Evolutionary conservation across 2,797 vertebrate genomes (phyloP), one percentile per base, ranked within the genome.

Genomic region (Luscinia megarhynchos): DNA sequence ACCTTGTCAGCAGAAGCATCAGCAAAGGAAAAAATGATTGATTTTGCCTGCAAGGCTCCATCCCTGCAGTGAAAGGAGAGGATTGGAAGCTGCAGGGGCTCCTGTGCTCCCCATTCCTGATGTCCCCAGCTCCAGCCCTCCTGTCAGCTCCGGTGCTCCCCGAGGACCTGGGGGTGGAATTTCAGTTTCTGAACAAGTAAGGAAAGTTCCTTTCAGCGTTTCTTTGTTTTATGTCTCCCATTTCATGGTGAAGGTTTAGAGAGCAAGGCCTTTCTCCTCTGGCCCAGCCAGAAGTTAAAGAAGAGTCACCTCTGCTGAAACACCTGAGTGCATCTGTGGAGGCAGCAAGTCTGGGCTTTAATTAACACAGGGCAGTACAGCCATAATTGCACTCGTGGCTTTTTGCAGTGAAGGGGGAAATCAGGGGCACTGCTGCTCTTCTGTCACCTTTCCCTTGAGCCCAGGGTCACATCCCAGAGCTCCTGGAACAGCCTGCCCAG

Each of bases 91-190:
- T 29, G 32, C 0, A 3, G 53, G 19, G 29, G 4, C 34, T 45
- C 59, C 1, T 69, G n/a, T 13, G 67, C 26, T 41, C 20, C 46
- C 0, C 0, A 0, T 32, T 50, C 32, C 50, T 23, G 14, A 11
- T 30, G 1, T 41, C 34, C 55, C 26, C 72, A 20, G 67, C 75
- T 66, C 67, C 89, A 78, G 80, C 63, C 50, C 22, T 29, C 15
- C 72, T 38, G 22, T 29, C 54, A 67, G 54, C n/a, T 67, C 53
- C 0, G 2, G 22, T 57, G 74, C 15, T 43, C 40, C 77, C 48
- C 0, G 3, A 61, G 41, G 29, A 15, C 2, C 26, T 11, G 74
- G 24, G 32, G 32, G 9, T 77, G 9, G 29, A 15, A 12, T 12
- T 88, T 9, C 32, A 12, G 7, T 36, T 53, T 66, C 61, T 27